A percentile compares a stretch with the other conserved stretches of the same genome.
phyloP scores from a whole-genome alignment of 2,888 invertebrate genomes.

The Chymomyza fuscimana region DNA sequence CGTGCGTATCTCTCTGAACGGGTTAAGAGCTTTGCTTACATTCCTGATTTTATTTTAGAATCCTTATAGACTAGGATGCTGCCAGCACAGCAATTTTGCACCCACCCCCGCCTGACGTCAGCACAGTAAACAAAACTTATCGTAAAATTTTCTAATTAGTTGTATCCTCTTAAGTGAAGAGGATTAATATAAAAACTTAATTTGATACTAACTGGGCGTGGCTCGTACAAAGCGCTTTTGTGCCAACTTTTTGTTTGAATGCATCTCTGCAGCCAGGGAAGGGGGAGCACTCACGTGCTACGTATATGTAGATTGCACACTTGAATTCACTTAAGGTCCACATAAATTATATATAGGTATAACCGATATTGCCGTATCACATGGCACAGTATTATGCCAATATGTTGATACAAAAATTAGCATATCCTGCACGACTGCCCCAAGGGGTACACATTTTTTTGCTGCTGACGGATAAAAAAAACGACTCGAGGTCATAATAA shows the following conservation, averaged over 20 bases:
- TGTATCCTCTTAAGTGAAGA: neutral
- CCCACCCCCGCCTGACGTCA: no score
- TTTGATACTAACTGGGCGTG: neutral
- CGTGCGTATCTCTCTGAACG: neutral
- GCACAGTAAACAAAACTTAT: slow-evolving; percentile 30
- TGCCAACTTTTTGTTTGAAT: slow-evolving; percentile 10
- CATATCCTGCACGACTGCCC: slow-evolving; percentile 39
- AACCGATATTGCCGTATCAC: slow-evolving; percentile 26
- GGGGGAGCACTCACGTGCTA: neutral
- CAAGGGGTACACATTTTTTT: slow-evolving; percentile 10
- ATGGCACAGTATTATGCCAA: slow-evolving; percentile 45
- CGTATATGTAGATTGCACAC: neutral
- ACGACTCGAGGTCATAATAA: slow-evolving; percentile 45
- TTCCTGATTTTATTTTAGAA: neutral
- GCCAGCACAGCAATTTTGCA: neutral
- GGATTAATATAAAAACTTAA: neutral
- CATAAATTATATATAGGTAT: slow-evolving; percentile 44
- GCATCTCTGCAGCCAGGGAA: neutral
- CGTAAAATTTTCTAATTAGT: slow-evolving; percentile 45
- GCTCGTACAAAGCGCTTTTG: neutral
- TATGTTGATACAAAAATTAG: slow-evolving; percentile 64
- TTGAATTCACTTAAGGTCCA: slow-evolving; percentile 30
- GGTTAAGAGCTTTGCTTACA: neutral
- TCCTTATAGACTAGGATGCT: neutral
- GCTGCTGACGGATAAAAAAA: slow-evolving; percentile 22